Evolutionary conservation across 1,140 invertebrate species (phyloP), one percentile per base, ranked within the genome.

Genomic region (Pogonognathellus flavescens): DNA sequence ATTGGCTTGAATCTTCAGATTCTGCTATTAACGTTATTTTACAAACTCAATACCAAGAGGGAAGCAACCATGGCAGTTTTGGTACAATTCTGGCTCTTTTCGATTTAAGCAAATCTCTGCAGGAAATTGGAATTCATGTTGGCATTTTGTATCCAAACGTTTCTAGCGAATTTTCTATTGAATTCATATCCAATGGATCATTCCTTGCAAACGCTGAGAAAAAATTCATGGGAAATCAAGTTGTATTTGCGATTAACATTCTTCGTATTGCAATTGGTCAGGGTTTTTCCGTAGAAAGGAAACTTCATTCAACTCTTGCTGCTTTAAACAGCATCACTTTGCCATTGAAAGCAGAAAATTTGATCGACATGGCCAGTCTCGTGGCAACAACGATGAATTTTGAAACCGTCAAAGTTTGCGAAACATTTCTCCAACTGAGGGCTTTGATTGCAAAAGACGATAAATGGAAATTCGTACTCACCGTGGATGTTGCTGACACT

Each of bases 261-360:
- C n/a, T 76, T 1, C 70, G 70, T 18, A 31, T 50, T 7, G 70
- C 70, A 0, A 76, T 76, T 18, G 70, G 70, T 6, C n/a, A 41
- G 18, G 70, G 70, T 2, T 41, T n/a, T 9, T 31, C 70, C 14
- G 70, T 76, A 2, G 70, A 76, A 76, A 41, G 31, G 11, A 49
- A n/a, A 7, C 49, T 76, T n/a, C 41, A 49, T 20, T n/a, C 25
- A 49, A 31, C 41, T 5, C n/a, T 49, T 18, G 41, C 31, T 0
- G 70, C 70, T n/a, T 49, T 76, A 14, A 76, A 76, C 31, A 76
- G 41, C 31, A 76, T 76, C 13, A 76, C n/a, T 16, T 50, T 76
- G n/a, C 70, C 70, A 0, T 18, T 76, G 16, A 76, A 76, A 16
- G 14, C 8, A 4, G 70, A 76, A 76, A 76, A 41, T 76, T 31